Evolutionary conservation across 1,140 invertebrate genomes (phyloP), one percentile per base, ranked within the genome.

Genomic region (Thaumatotibia leucotreta): DNA sequence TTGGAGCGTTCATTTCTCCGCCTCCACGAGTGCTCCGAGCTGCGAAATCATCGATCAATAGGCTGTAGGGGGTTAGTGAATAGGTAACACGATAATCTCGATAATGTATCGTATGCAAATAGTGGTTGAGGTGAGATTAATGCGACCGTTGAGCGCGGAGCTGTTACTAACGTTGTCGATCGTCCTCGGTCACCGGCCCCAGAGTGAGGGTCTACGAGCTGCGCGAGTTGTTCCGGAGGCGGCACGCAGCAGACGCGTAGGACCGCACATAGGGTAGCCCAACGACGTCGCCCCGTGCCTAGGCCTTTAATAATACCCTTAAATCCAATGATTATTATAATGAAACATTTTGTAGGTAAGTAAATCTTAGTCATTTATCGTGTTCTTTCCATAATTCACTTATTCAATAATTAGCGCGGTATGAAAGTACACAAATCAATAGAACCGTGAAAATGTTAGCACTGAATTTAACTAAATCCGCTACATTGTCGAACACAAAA

Each of bases 1-100:
- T 93, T 93, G 68, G 92, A 93, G 68, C 93, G 92, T 83, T 93
- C 92, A 89, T 92, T 92, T 75, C 92, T 91, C 69, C 93, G 92
- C 75, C 92, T 91, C 88, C 92, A 93, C 80, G 91, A 92, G 80
- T 93, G 92, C 87, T 93, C 93, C 83, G 93, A 93, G 89, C 93
- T 93, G 88, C 84, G 86, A 84, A 89, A 91, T 91, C 80, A 87
- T 80, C 83, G 83, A 86, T 87, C 86, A 74, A 73, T 64, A 80
- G 81, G 80, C 81, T 89, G 66, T 87, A 89, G 85, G 32, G 61
- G 84, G 87, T 88, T 88, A 87, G 86, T 86, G 77, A 79, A 67
- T 73, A 76, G 73, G 79, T 61, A 49, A 74, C 62, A 73, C 68
- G 74, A 68, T 67, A 76, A 64, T 67, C 62, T 72, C 68, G 74